Evolutionary conservation across 2,113 vertebrate species (phyloP).

Genomic region (Emberiza fucata): DNA sequence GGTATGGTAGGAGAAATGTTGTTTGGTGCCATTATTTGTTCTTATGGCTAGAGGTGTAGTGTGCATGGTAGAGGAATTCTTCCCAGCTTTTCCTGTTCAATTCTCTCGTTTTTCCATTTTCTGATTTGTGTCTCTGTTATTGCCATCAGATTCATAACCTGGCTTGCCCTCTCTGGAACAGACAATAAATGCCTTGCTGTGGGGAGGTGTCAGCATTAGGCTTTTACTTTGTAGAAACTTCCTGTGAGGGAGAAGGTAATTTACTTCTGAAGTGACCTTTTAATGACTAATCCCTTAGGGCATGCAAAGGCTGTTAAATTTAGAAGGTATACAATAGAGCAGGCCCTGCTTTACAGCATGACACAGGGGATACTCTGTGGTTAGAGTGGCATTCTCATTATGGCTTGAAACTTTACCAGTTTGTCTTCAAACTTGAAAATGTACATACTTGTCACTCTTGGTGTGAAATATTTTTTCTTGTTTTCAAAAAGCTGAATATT

Average conservation of each 20-base stretch:
- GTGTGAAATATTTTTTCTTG: background rate
- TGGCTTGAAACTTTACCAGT: background rate
- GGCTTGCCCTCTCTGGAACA: conserved; percentile 27
- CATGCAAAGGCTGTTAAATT: conserved; percentile 65
- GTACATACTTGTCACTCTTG: background rate
- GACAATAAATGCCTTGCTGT: conserved; percentile 49
- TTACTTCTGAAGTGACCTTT: conserved; percentile 68
- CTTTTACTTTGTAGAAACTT: conserved; percentile 56
- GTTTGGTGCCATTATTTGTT: background rate
- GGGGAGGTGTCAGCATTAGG: conserved; percentile 3
- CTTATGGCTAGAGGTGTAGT: background rate
- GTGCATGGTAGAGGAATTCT: background rate
- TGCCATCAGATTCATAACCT: conserved; percentile 8
- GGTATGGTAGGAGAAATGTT: background rate
- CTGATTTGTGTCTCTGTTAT: conserved; percentile 1
- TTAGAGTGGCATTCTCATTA: background rate
- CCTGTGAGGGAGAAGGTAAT: conserved; percentile 39
- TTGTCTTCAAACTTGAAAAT: background rate
- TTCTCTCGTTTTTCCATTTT: background rate
- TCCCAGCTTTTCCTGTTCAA: background rate
- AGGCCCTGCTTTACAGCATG: conserved; percentile 44
- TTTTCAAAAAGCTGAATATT: background rate
- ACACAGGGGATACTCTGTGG: background rate
- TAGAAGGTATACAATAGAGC: conserved; percentile 15
- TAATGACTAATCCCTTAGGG: conserved; percentile 63